These are phyloP conservation scores for Galeopterus variegatus DNA, from an alignment of 2,113 vertebrate genomes.

Conservation along the genomic window DNA sequence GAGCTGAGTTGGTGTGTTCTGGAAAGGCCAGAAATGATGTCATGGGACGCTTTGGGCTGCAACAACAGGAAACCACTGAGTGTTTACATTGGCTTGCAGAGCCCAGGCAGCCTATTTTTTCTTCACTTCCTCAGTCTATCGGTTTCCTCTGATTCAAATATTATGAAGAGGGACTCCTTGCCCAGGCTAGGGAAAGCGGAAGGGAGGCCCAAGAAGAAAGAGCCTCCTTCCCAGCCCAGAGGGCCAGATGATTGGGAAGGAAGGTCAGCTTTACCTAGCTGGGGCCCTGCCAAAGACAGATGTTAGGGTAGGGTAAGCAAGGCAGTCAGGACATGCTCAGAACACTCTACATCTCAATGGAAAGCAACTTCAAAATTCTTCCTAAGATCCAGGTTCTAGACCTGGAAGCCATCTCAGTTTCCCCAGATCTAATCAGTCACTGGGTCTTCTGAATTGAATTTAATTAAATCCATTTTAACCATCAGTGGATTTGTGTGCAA, in stretches of 20 bases:
- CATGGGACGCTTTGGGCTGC: constrained; percentile 89
- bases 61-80: constrained; percentile 93
- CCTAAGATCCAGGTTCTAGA: constrained; percentile 45
- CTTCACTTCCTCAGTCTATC: constrained; percentile 89
- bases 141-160: constrained; percentile 92
- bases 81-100: constrained; percentile 90
- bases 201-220: constrained; percentile 80
- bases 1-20: constrained; percentile 72
- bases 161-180: constrained; percentile 83
- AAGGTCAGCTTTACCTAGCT: constrained; percentile 65
- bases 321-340: constrained; percentile 21
- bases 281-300: constrained; percentile 54
- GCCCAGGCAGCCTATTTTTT: constrained; percentile 87
- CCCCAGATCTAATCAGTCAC: background rate
- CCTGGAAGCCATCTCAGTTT: constrained; percentile 46
- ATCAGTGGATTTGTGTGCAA: background rate
- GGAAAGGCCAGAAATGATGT: constrained; percentile 89
- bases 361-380: constrained; percentile 69
- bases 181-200: constrained; percentile 76
- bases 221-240: constrained; percentile 54
- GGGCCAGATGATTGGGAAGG: constrained; percentile 37
- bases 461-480: constrained; percentile 30
- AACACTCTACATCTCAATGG: background rate
- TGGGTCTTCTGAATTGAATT: constrained; percentile 39
- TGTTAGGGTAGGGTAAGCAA: constrained; percentile 41